A percentile compares a stretch with the other conserved stretches of the same genome.
Conservation (phyloP, 2,113 vertebrate species). For the Proteles cristata region DNA sequence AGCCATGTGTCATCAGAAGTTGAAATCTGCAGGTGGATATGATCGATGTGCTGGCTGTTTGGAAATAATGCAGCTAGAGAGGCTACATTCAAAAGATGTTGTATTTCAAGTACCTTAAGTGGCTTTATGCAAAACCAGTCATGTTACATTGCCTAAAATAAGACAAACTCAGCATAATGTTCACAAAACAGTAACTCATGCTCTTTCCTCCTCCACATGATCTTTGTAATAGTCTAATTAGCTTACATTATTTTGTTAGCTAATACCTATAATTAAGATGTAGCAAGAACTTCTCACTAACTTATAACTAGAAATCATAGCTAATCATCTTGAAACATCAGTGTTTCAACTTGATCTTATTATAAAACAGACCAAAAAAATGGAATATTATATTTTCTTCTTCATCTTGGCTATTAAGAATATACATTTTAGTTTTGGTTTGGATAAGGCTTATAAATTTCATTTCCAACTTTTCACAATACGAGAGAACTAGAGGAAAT, state of each 20-base stretch:
- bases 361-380: constrained; percentile 63
- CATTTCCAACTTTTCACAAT: constrained; percentile 9
- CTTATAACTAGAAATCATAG: constrained; percentile 47
- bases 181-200: constrained; percentile 23
- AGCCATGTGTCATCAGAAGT: background rate
- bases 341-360: constrained; percentile 43
- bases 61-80: background rate
- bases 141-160: background rate
- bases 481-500: constrained; percentile 21
- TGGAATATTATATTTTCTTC: constrained; percentile 30
- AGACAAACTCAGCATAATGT: background rate
- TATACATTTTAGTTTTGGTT: constrained; percentile 23
- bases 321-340: constrained; percentile 54
- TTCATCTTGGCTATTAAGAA: background rate
- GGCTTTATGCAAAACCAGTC: constrained; percentile 40
- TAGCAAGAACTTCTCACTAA: constrained; percentile 38
- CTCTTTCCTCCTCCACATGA: constrained; percentile 20
- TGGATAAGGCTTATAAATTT: constrained; percentile 17
- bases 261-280: constrained; percentile 42
- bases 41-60: background rate
- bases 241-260: constrained; percentile 58
- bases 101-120: background rate
- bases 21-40: background rate
- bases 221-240: constrained; percentile 54
- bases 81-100: background rate